Evolutionary conservation across 2,113 vertebrate genomes (phyloP), one percentile per base, ranked within the genome.

Genomic region (Eurypyga helias): DNA sequence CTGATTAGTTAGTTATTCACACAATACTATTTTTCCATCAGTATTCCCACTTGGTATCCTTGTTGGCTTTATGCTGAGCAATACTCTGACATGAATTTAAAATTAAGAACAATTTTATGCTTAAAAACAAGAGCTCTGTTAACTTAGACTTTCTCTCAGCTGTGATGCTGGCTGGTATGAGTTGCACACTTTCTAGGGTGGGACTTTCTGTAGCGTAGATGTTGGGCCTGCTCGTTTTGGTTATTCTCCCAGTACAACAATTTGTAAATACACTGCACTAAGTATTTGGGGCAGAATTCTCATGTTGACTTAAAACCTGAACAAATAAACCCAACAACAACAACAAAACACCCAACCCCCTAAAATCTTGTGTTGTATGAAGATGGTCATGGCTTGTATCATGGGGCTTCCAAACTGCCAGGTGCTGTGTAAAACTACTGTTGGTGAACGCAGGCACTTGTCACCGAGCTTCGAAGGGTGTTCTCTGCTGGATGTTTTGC

Each of bases 31-130:
- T 94, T 92, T 92, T 92, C 41, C 45, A 70, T 92, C 76, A 52
- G 80, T 93, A 91, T 95, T 96, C 89, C 72, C 86, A 49, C 48
- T 89, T 96, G 89, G 41, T 90, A 43, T 92, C 95, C 33, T 89
- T 86, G 72, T 83, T 94, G 89, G 76, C 25, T 91, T 91, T 89
- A 38, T 82, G 72, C 65, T 89, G 36, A 2, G 45, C 83, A 75
- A 26, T 72, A 29, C 33, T 60, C 77, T 84, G 76, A 36, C 45
- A 24, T 65, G 48, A 93, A 91, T 93, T 95, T 61, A 58, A 94
- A 93, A 78, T 66, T 4, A 43, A 81, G 23, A 78, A 57, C 11
- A 58, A 80, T 75, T 81, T 94, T 71, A 48, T 82, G 61, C 77
- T 87, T 94, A 61, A 82, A 87, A 94, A 8, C 31, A 58, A 15